These are phyloP conservation scores for Temnothorax rugatulus DNA, from an alignment of 2,888 invertebrate species.

Conservation along the genomic window DNA sequence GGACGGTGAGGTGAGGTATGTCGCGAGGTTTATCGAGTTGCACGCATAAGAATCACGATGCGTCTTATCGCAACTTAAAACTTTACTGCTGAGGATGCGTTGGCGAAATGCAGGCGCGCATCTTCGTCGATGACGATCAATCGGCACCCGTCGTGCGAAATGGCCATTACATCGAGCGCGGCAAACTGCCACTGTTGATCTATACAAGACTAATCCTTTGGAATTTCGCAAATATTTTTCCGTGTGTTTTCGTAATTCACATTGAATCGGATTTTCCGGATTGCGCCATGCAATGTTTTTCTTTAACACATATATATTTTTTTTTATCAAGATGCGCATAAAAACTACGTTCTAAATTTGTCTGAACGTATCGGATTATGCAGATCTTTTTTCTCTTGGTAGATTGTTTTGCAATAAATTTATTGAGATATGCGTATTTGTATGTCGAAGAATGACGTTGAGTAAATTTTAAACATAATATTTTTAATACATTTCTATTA, in stretches of 20 bases:
- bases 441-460: neutral
- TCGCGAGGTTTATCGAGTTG: neutral
- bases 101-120: constrained; percentile 6
- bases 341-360: neutral
- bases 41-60: constrained; percentile 7
- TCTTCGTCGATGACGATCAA: constrained; percentile 22
- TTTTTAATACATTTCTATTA: neutral
- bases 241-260: neutral
- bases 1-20: neutral
- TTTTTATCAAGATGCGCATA: neutral
- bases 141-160: neutral
- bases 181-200: neutral
- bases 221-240: constrained; percentile 24
- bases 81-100: constrained; percentile 31
- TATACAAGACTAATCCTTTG: neutral
- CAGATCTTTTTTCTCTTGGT: neutral
- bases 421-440: neutral
- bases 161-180: neutral
- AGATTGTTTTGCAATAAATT: neutral
- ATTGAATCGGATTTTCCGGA: neutral
- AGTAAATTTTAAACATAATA: neutral
- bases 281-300: neutral
- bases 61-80: constrained; percentile 50
- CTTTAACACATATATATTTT: neutral
- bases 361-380: neutral